A percentile compares a stretch with the other conserved stretches of the same genome.
These are phyloP conservation scores for Peromyscus leucopus DNA, from an alignment of 2,113 vertebrate species.

Conservation along the genomic window DNA sequence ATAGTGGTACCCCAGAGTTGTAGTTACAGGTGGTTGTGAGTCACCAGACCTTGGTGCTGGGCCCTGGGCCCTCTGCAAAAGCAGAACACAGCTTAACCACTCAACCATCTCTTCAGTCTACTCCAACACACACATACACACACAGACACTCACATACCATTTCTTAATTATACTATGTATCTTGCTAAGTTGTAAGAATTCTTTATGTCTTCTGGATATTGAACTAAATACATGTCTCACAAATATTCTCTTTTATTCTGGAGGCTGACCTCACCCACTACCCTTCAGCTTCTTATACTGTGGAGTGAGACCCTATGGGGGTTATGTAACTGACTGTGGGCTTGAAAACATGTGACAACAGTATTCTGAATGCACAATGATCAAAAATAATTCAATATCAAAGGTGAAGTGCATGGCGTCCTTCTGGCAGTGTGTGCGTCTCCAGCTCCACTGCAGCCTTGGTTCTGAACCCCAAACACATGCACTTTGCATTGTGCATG, in stretches of 20 bases:
- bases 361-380: neutral
- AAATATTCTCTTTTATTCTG: neutral
- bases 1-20: no score
- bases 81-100: neutral
- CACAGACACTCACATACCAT: neutral
- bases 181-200: neutral
- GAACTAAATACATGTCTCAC: neutral
- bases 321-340: neutral
- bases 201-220: neutral
- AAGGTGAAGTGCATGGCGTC: no score
- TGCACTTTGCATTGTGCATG: no score
- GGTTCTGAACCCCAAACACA: no score
- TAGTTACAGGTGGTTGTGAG: no score
- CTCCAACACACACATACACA: neutral
- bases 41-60: no score
- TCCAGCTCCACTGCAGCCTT: no score
- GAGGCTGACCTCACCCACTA: neutral
- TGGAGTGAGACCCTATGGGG: neutral
- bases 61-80: neutral
- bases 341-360: neutral
- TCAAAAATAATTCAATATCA: no score
- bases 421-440: no score
- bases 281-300: neutral
- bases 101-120: neutral
- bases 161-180: neutral